These are phyloP conservation scores for Mythimna impura DNA, from an alignment of 2,888 invertebrate species.

Conservation along the genomic window DNA sequence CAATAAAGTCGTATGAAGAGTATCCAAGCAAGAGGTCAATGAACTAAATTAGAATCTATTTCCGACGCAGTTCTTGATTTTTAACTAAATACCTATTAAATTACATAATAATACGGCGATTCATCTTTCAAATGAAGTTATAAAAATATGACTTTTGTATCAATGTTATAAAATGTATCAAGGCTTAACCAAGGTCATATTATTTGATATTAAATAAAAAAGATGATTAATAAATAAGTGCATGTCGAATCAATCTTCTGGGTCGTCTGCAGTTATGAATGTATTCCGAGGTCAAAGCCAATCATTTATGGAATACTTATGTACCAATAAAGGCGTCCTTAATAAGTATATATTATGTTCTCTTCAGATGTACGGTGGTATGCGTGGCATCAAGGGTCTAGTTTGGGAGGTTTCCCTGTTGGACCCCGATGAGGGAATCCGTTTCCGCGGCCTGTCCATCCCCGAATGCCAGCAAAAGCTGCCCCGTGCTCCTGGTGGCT, in stretches of 20 bases:
- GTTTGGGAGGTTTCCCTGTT: slow-evolving; percentile 98
- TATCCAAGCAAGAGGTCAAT: slow-evolving; percentile 4
- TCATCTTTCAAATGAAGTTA: background rate
- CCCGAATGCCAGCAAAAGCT: slow-evolving; percentile 94
- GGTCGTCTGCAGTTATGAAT: slow-evolving; percentile 43
- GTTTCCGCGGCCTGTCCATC: slow-evolving; percentile 98
- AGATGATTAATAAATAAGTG: slow-evolving; percentile 41
- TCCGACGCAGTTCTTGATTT: background rate
- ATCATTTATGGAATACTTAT: slow-evolving; percentile 17
- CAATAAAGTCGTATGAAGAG: background rate
- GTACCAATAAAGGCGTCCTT: slow-evolving; percentile 8
- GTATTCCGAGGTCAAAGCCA: slow-evolving; percentile 42
- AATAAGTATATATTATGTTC: slow-evolving; percentile 26
- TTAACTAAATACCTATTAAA: background rate
- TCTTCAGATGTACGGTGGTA: slow-evolving; percentile 96
- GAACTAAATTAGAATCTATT: background rate
- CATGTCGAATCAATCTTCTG: slow-evolving; percentile 42
- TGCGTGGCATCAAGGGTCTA: slow-evolving; percentile 98
- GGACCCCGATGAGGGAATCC: slow-evolving; percentile 98
- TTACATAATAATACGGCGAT: background rate
- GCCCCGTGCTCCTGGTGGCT: slow-evolving; percentile 93
- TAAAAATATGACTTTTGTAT: background rate
- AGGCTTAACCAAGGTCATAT: slow-evolving; percentile 30
- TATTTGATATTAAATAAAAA: slow-evolving; percentile 46
- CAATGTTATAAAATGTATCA: background rate